These are phyloP conservation scores for Patella caerulea DNA, from an alignment of 2,888 invertebrate species.

Conservation along the genomic window DNA sequence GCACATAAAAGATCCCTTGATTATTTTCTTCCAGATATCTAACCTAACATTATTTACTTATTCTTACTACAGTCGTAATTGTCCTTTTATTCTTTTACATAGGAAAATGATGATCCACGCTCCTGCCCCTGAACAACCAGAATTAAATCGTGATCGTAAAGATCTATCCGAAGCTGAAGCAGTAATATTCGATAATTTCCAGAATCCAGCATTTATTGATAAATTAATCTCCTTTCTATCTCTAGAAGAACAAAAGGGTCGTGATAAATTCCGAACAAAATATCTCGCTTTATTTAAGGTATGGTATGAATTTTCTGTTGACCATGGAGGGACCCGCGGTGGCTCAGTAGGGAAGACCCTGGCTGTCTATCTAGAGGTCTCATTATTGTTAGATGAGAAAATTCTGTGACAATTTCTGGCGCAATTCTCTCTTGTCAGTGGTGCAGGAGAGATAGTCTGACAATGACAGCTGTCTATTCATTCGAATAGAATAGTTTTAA, in stretches of 20 bases:
- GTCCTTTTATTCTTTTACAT: slow-evolving; percentile 31
- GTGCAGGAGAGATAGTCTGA: too few relatives aligned
- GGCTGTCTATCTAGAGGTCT: too few relatives aligned
- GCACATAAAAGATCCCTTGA: too few relatives aligned
- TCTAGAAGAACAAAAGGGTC: slow-evolving; percentile 88
- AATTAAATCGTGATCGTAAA: slow-evolving; percentile 74
- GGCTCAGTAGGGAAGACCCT: background rate
- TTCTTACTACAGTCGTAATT: too few relatives aligned
- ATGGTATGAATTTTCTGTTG: slow-evolving; percentile 36
- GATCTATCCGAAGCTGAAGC: slow-evolving; percentile 78
- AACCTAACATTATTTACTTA: too few relatives aligned
- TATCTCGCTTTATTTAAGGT: slow-evolving; percentile 84
- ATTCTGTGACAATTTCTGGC: too few relatives aligned
- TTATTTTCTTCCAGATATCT: too few relatives aligned
- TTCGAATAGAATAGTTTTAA: too few relatives aligned
- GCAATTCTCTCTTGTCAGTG: too few relatives aligned
- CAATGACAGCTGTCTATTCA: too few relatives aligned
- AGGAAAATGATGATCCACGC: slow-evolving; percentile 79
- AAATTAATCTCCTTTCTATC: slow-evolving; percentile 82
- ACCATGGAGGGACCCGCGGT: background rate
- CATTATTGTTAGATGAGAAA: too few relatives aligned
- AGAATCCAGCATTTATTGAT: slow-evolving; percentile 78
- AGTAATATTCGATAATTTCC: slow-evolving; percentile 80
- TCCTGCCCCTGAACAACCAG: slow-evolving; percentile 79
- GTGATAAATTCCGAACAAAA: slow-evolving; percentile 82